Conservation (phyloP, 37 sponge, comb jelly and placozoan species). For the Spongia lamella region DNA sequence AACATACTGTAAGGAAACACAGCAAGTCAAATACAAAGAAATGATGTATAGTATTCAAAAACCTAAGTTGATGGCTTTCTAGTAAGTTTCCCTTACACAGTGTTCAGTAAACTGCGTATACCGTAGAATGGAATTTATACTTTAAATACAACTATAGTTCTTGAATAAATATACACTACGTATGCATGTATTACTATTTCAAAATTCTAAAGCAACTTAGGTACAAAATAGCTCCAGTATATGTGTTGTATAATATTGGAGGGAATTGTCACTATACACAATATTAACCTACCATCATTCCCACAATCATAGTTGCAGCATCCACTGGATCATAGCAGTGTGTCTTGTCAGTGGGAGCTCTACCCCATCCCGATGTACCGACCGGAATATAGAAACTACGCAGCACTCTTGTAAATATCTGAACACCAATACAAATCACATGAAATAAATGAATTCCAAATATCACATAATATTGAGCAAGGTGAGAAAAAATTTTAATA, state of each 20-base stretch:
- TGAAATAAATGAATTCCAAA: neutral
- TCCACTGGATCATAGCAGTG: conserved; percentile 3
- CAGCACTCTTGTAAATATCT: conserved; percentile 69
- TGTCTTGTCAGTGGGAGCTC: neutral
- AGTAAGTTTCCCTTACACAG: no score
- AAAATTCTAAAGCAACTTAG: no score
- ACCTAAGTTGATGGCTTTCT: no score
- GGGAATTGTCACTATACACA: neutral
- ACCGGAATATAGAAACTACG: conserved; percentile 73
- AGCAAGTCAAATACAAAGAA: neutral
- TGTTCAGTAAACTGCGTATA: no score
- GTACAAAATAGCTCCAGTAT: no score
- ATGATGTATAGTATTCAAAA: neutral
- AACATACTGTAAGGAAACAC: neutral
- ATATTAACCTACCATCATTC: conserved; percentile 52
- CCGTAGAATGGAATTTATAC: no score
- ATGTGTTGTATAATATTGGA: no score
- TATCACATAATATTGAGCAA: no score
- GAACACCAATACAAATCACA: neutral
- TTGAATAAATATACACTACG: no score
- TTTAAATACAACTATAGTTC: no score
- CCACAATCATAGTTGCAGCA: conserved; percentile 43
- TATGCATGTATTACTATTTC: no score
- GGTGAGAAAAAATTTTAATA: no score
- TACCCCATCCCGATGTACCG: conserved; percentile 40